These are phyloP conservation scores for Otus scops DNA, from an alignment of 2,797 vertebrate species.

Conservation along the genomic window DNA sequence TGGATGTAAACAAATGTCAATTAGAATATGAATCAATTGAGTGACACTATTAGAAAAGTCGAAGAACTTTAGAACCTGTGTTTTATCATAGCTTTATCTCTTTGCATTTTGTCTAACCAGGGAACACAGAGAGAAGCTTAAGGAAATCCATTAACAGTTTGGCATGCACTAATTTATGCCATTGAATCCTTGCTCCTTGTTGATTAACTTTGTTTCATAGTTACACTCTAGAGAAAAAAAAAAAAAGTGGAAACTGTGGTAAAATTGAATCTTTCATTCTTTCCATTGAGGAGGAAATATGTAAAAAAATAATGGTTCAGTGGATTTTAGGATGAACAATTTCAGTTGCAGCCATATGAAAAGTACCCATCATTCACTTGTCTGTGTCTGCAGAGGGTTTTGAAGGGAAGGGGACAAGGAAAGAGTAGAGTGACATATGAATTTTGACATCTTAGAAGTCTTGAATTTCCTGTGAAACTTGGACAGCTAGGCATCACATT, in stretches of 20 bases:
- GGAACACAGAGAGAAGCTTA: background rate
- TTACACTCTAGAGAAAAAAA: background rate
- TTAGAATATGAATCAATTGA: background rate
- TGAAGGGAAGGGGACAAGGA: background rate
- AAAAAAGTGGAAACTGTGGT: accelerated
- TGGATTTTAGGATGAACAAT: background rate
- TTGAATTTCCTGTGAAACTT: background rate
- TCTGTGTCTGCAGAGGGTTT: background rate
- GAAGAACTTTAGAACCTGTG: background rate
- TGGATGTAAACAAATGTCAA: background rate
- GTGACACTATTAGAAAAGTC: background rate
- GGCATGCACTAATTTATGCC: background rate
- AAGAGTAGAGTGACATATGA: background rate
- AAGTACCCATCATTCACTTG: accelerated
- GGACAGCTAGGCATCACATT: background rate
- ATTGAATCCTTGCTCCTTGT: background rate
- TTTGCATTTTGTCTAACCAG: background rate
- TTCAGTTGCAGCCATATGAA: background rate
- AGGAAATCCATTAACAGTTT: background rate
- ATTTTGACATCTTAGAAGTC: background rate
- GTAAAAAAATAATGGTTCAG: background rate
- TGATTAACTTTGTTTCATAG: background rate
- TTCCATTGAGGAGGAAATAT: background rate
- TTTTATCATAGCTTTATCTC: background rate
- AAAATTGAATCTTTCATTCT: background rate